Evolutionary conservation across 2,113 vertebrate species (phyloP).

Genomic region (Aptenodytes forsteri): DNA sequence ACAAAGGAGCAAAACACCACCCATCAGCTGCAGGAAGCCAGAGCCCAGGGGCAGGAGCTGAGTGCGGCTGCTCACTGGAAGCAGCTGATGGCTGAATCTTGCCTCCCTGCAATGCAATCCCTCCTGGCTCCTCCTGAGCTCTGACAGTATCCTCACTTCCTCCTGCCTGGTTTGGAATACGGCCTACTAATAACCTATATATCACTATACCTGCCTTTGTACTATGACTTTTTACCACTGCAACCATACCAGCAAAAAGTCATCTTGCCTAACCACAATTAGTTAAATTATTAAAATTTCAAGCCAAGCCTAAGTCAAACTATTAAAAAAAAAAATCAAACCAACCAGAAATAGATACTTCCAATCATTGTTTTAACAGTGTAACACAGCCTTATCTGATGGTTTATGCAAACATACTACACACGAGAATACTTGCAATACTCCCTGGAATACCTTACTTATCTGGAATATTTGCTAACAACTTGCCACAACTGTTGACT

Average conservation of each 20-base stretch:
- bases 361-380: neutral
- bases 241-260: neutral
- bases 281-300: neutral
- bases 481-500: neutral
- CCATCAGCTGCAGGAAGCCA: neutral
- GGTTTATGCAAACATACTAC: constrained; percentile 4
- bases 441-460: constrained; percentile 17
- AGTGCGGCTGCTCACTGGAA: neutral
- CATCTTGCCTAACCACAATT: neutral
- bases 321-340: neutral
- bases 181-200: neutral
- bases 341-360: neutral
- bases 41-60: neutral
- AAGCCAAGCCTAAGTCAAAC: neutral
- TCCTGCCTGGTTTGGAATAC: neutral
- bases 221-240: neutral
- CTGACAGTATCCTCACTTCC: neutral
- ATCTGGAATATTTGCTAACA: constrained; percentile 19
- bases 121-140: neutral
- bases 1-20: neutral
- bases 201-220: neutral
- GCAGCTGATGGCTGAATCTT: neutral
- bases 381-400: neutral
- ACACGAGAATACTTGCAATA: neutral
- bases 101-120: neutral